Evolutionary conservation across 2,113 vertebrate genomes (phyloP).

Genomic region (Triplophysa rosa): DNA sequence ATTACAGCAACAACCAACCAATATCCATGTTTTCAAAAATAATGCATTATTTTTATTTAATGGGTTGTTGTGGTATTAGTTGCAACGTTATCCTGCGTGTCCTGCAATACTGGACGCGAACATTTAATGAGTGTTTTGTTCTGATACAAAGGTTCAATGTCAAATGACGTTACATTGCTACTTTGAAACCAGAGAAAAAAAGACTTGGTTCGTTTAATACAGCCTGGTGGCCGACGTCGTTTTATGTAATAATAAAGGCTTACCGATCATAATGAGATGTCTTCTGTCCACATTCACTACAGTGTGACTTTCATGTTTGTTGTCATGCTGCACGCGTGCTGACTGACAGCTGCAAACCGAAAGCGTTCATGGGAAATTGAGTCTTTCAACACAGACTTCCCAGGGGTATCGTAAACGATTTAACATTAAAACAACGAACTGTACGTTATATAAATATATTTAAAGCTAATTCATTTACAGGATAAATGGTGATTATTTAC

Average conservation of each 20-base stretch:
- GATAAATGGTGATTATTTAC: background rate
- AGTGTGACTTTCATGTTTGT: slow-evolving; percentile 33
- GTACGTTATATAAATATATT: background rate
- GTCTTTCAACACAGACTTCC: slow-evolving; percentile 2
- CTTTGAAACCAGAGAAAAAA: background rate
- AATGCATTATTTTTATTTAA: too few species aligned
- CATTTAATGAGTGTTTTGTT: too few species aligned
- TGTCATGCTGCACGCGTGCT: slow-evolving; percentile 35
- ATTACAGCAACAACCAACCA: too few species aligned
- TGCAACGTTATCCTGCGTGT: too few species aligned
- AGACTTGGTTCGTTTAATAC: background rate
- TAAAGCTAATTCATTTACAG: background rate
- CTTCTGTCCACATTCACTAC: background rate
- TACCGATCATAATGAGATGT: slow-evolving; percentile 58
- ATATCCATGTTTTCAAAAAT: too few species aligned
- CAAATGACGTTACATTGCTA: background rate
- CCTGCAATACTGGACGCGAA: too few species aligned
- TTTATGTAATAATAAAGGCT: background rate
- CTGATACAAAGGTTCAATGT: background rate
- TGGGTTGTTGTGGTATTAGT: too few species aligned
- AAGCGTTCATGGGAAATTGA: slow-evolving; percentile 53
- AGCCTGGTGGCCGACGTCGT: background rate
- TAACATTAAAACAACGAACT: background rate
- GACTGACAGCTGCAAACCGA: background rate
- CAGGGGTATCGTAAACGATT: background rate